A percentile compares a stretch with the other conserved stretches of the same genome.
phyloP scores from a whole-genome alignment of 1,140 invertebrate genomes.

The Drosophila quadrilineata region DNA sequence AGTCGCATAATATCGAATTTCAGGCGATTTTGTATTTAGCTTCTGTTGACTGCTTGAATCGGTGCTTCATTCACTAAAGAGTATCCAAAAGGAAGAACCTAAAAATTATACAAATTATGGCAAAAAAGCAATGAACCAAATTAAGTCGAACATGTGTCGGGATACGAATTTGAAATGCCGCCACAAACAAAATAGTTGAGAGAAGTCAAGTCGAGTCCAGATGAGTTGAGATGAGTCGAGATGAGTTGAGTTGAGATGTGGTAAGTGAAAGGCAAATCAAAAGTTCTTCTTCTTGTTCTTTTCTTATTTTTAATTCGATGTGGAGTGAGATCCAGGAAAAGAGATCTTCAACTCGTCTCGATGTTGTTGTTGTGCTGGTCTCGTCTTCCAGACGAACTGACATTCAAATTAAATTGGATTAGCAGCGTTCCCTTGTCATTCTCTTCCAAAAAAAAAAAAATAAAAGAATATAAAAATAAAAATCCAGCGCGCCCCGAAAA shows the following conservation, averaged over 20 bases:
- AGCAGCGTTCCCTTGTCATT: slow-evolving; percentile 80
- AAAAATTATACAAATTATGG: slow-evolving; percentile 20
- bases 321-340: slow-evolving; percentile 21
- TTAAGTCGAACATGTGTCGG: slow-evolving; percentile 62
- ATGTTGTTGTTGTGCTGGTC: slow-evolving; percentile 15
- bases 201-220: no score
- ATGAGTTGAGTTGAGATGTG: no score
- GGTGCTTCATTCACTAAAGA: no score
- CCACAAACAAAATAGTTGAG: slow-evolving; percentile 59
- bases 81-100: slow-evolving; percentile 19
- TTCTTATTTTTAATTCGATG: slow-evolving; percentile 74
- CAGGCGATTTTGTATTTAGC: slow-evolving; percentile 43
- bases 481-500: slow-evolving; percentile 41
- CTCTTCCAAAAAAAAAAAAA: slow-evolving; percentile 43
- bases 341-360: slow-evolving; percentile 7
- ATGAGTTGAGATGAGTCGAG: no score
- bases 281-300: no score
- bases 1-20: slow-evolving; percentile 58
- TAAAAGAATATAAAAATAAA: no score
- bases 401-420: slow-evolving; percentile 81
- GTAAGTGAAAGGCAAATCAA: slow-evolving; percentile 73
- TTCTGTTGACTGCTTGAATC: slow-evolving; percentile 61
- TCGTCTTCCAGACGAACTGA: slow-evolving; percentile 80
- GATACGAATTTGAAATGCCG: slow-evolving; percentile 60
- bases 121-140: slow-evolving; percentile 65